These are phyloP conservation scores for Melitaea cinxia DNA, from an alignment of 1,140 invertebrate species.

Conservation along the genomic window DNA sequence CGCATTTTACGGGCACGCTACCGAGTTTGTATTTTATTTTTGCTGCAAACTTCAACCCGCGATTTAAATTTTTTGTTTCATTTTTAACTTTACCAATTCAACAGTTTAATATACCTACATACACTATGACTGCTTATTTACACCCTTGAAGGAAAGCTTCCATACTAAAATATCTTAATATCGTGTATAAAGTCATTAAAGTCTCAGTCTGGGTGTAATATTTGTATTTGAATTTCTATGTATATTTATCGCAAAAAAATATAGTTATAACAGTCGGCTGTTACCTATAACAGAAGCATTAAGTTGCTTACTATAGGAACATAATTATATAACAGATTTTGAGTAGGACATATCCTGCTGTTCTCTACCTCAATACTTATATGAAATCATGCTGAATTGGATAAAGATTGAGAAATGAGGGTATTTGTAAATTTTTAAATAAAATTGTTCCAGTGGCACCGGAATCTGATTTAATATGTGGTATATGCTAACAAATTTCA, in stretches of 20 bases:
- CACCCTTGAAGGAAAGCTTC: neutral
- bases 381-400: too few species aligned
- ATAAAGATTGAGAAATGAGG: too few species aligned
- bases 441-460: neutral
- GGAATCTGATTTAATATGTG: neutral
- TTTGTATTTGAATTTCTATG: too few species aligned
- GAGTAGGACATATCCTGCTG: too few species aligned
- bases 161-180: neutral
- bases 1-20: neutral
- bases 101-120: neutral
- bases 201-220: too few species aligned
- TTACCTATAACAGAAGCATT: too few species aligned
- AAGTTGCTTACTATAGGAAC: too few species aligned
- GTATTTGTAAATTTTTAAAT: neutral
- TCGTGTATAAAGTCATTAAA: too few species aligned
- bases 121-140: neutral
- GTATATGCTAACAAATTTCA: neutral
- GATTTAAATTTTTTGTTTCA: neutral
- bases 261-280: too few species aligned
- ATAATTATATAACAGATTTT: too few species aligned
- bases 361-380: too few species aligned
- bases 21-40: conserved; percentile 11
- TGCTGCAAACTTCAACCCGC: neutral
- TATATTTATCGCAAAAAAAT: too few species aligned
- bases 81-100: neutral